A percentile compares a stretch with the other conserved stretches of the same genome.
Evolutionary conservation across 2,113 vertebrate genomes (phyloP).

Genomic region (Bubo blakistoni): DNA sequence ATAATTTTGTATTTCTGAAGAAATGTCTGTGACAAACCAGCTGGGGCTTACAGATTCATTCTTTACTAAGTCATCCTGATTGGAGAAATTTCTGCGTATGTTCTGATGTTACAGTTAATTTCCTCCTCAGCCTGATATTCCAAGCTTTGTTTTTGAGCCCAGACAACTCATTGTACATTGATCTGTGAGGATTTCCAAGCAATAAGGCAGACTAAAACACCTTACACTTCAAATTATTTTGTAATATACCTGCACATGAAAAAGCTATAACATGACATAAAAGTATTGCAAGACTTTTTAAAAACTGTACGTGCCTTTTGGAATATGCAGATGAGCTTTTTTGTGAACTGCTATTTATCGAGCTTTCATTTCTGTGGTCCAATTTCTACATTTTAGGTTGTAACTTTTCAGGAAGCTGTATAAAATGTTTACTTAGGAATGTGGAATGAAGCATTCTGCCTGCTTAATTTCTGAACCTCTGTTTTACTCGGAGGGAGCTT

Average conservation of each 20-base stretch:
- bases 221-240: slow-evolving; percentile 2
- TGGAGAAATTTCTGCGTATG: not conserved
- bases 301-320: not conserved
- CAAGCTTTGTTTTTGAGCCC: not conserved
- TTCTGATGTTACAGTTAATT: not conserved
- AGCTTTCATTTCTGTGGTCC: not conserved
- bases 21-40: not conserved
- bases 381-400: not conserved
- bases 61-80: not conserved
- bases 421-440: not conserved
- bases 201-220: not conserved
- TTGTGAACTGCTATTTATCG: not conserved
- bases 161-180: not conserved
- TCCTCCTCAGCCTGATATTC: not conserved
- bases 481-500: not conserved
- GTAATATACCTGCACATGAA: not conserved
- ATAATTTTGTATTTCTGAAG: slow-evolving; percentile 42
- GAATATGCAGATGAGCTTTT: not conserved
- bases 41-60: not conserved
- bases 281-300: not conserved
- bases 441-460: not conserved
- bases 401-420: not conserved
- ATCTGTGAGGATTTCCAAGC: not conserved
- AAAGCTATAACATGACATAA: not conserved
- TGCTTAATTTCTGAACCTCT: not conserved